These are phyloP conservation scores for Natator depressus DNA, from an alignment of 2,113 vertebrate species.

Conservation along the genomic window DNA sequence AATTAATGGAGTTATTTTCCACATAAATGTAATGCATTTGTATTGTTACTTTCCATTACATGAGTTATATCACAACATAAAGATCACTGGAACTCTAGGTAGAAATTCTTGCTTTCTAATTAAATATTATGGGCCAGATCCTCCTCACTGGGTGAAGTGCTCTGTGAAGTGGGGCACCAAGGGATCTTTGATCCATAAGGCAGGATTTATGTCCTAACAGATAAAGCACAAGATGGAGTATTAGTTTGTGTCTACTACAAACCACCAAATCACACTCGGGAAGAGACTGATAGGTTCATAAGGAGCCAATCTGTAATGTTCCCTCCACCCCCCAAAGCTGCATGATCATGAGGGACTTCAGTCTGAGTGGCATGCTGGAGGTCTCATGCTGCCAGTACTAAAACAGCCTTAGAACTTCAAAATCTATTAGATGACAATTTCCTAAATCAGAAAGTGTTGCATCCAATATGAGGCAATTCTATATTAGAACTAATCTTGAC, in stretches of 20 bases:
- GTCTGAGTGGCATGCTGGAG: neutral
- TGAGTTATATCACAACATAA: neutral
- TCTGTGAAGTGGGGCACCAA: neutral
- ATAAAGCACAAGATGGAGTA: neutral
- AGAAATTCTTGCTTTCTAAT: neutral
- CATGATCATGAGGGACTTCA: neutral
- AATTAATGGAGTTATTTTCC: neutral
- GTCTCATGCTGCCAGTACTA: neutral
- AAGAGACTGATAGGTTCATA: too few relatives aligned
- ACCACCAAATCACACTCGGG: too few relatives aligned
- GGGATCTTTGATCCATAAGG: neutral
- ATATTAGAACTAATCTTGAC: neutral
- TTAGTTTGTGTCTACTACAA: too few relatives aligned
- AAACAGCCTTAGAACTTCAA: neutral
- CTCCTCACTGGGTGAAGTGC: neutral
- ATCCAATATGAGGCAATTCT: neutral
- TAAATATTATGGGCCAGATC: neutral
- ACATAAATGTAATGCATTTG: neutral
- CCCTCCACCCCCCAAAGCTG: too few relatives aligned
- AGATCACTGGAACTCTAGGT: neutral
- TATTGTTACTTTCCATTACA: neutral
- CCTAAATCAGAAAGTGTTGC: neutral
- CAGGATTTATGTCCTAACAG: neutral
- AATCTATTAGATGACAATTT: neutral
- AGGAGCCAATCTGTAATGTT: too few relatives aligned